Evolutionary conservation across 37 sponge, comb jelly and placozoan genomes (phyloP), one percentile per base, ranked within the genome.

Genomic region (Spongilla lacustris): DNA sequence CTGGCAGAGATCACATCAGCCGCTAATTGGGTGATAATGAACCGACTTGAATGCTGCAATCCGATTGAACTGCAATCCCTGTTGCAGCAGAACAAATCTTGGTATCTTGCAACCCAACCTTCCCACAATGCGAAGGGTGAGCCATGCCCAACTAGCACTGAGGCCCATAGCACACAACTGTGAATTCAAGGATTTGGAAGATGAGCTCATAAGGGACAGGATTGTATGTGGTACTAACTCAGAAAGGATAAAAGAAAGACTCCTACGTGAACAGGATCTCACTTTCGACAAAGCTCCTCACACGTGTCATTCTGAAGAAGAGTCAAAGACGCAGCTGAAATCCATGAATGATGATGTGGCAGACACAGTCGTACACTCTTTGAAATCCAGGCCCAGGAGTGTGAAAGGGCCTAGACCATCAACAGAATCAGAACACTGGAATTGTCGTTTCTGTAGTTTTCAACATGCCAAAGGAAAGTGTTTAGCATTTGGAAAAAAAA

Each of bases 171-270:
- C 71, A 77, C 82, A 35, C 71, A 29, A 58, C 58, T 58, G 58
- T 58, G 58, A 58, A 58, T 58, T 58, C 21, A 58, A 58, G 58
- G 58, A 58, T 58, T 58, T 58, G 58, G 21, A 58, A 58, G 58
- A 58, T 58, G 58, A 58, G 58, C 83, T 76, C 36, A 88, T 88
- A 69, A 82, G 58, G 37, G 89, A 88, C 71, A 50, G 89, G 23
- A 68, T 88, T 19, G 77, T 88, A 14, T 74, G 83, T 75, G 82
- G 88, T n/a, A 82, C 75, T 5, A 67, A 33, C 12, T 26, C 49
- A 49, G 77, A 81, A 50, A 66, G 66, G 23, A 88, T 71, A 12
- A 28, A 78, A 17, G 21, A 24, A 76, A 67, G 83, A 36, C 83
- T 87, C 19, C 87, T 87, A 28, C 81, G 48, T 73, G 74, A 79